Percentiles rank a stretch among this genome's conserved stretches.
These are phyloP conservation scores for Platysternon megacephalum DNA, from an alignment of 2,113 vertebrate species.

Conservation along the genomic window DNA sequence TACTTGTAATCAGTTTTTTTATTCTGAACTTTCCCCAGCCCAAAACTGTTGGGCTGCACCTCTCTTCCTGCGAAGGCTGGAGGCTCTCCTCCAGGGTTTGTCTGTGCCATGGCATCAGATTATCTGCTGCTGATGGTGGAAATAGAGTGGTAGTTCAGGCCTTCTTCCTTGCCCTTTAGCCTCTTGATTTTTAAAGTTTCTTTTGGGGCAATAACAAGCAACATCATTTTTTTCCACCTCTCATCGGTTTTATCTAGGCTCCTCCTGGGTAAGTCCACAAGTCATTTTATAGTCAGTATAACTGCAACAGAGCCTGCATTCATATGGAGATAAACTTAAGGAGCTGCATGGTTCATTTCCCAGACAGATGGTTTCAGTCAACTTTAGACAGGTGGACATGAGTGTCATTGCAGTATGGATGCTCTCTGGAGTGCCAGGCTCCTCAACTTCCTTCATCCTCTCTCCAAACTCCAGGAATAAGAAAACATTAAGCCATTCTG, in stretches of 20 bases:
- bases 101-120: neutral
- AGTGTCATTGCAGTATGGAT: neutral
- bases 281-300: neutral
- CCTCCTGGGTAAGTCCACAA: neutral
- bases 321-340: neutral
- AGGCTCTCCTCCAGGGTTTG: neutral
- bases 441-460: neutral
- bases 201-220: neutral
- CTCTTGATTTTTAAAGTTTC: neutral
- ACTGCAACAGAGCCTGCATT: neutral
- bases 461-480: neutral
- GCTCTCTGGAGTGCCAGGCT: neutral
- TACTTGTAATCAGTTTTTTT: neutral
- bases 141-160: neutral
- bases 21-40: neutral
- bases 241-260: neutral
- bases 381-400: neutral
- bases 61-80: neutral
- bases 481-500: neutral
- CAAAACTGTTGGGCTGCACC: neutral
- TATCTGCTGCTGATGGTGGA: neutral
- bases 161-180: neutral
- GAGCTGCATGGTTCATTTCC: neutral
- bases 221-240: neutral
- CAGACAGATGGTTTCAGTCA: neutral